Evolutionary conservation across 2,113 vertebrate species (phyloP).

Genomic region (Sigmodon hispidus): DNA sequence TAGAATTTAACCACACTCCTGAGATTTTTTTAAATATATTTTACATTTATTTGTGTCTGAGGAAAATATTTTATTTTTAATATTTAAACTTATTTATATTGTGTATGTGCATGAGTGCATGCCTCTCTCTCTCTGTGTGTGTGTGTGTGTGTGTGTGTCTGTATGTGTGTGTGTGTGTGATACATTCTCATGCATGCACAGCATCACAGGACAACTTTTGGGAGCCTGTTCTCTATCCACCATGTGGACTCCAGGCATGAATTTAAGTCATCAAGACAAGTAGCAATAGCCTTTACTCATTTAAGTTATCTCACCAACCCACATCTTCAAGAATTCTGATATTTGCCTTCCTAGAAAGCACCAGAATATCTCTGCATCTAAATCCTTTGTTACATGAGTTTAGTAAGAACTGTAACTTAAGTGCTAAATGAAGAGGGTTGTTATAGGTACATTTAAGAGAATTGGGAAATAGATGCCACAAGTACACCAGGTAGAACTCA

Average conservation of each 20-base stretch:
- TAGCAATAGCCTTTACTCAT: background rate
- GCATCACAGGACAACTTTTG: background rate
- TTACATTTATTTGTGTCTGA: background rate
- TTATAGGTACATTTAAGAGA: background rate
- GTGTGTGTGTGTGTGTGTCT: no score
- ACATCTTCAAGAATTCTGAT: conserved; percentile 6
- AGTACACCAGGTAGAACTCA: background rate
- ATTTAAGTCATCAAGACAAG: background rate
- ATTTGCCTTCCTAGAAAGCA: conserved; percentile 30
- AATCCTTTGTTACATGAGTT: background rate
- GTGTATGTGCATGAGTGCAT: background rate
- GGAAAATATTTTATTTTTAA: background rate
- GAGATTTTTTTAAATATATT: background rate
- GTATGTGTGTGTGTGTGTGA: background rate
- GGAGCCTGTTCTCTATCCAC: no score
- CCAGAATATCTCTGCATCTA: background rate
- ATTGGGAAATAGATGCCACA: background rate
- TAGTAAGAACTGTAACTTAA: background rate
- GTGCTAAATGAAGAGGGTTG: background rate
- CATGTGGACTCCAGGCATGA: background rate
- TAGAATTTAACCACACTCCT: background rate
- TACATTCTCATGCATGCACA: no score
- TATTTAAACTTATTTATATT: background rate
- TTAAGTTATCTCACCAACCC: background rate
- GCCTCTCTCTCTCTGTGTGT: background rate